Base-by-base conservation (phyloP, 2,888 invertebrate genomes). In the Apantesis nais region DNA sequence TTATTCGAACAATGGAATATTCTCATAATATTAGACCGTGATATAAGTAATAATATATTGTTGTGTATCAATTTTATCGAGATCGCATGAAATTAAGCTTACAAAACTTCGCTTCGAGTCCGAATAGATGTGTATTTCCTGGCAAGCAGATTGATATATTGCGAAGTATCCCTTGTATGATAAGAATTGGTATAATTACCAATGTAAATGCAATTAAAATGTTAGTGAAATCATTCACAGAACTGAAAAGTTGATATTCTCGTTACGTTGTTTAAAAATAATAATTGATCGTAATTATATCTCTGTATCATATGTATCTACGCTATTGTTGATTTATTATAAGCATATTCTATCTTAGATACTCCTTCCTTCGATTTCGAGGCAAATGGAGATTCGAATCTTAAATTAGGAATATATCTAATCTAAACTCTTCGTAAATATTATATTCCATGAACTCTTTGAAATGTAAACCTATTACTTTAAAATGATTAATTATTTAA, bases 161-260 rank as follows among this genome's bases (percentile, higher is more conserved):
- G 70, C 68, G 74, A 71, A 72, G 66, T 75, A 74, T 71, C 75
- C 73, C 70, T 74, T 78, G 73, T 83, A 81, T 74, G n/a, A 77
- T 80, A 82, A 82, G 73, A 79, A 79, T 82, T 79, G 77, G 78
- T 79, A 73, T 74, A 80, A 79, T 74, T 77, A 83, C 82, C n/a
- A n/a, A n/a, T 88, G 77, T 88, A 86, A 87, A 89, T 87, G 85
- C 85, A 86, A 86, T 88, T 88, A 85, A 85, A 88, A 88, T 88
- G 93, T 94, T 94, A 93, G 95, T 95, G 95, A 95, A 82, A 89
- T 86, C 83, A 93, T 92, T 95, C 95, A 95, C 95, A 94, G 95
- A 93, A 95, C 95, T 95, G 95, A 95, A 92, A 91, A 92, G 93
- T 87, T 90, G 88, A 91, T 93, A 92, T 93, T 92, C 91, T 94